Evolutionary conservation across 2,888 invertebrate species (phyloP).

Genomic region (Lathronympha strigana): DNA sequence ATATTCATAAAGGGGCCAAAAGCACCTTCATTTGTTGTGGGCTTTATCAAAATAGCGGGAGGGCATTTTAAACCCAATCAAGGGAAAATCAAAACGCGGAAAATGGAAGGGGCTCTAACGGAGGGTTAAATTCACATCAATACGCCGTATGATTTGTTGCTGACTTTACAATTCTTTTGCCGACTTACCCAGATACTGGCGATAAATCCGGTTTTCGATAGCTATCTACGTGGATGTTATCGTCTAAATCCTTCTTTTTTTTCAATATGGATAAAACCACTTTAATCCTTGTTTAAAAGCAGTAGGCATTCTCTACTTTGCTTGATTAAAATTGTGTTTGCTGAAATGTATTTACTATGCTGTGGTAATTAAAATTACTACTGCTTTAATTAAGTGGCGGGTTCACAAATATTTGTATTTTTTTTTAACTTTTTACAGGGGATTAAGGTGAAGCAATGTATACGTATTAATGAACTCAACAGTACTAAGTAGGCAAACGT

Average conservation of each 20-base stretch:
- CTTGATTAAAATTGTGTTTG: no score
- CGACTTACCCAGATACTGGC: constrained; percentile 38
- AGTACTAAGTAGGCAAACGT: no score
- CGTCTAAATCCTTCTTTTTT: neutral
- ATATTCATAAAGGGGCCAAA: constrained; percentile 62
- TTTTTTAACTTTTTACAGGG: no score
- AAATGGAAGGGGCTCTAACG: constrained; percentile 76
- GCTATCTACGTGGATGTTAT: neutral
- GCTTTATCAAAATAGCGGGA: constrained; percentile 74
- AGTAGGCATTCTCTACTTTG: no score
- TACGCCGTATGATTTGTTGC: constrained; percentile 79
- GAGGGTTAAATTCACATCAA: constrained; percentile 82
- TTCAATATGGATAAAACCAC: no score
- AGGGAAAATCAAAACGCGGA: constrained; percentile 82
- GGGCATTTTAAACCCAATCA: constrained; percentile 82
- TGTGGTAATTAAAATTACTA: no score
- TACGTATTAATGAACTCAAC: no score
- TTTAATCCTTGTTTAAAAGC: no score
- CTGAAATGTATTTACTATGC: no score
- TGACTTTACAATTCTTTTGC: constrained; percentile 68
- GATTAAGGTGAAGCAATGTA: no score
- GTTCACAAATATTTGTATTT: no score
- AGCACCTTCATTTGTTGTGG: constrained; percentile 65
- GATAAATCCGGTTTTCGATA: neutral
- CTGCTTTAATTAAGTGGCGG: no score